Evolutionary conservation across 2,888 invertebrate species (phyloP), one percentile per base, ranked within the genome.

Genomic region (Thysanoteuthis rhombus): DNA sequence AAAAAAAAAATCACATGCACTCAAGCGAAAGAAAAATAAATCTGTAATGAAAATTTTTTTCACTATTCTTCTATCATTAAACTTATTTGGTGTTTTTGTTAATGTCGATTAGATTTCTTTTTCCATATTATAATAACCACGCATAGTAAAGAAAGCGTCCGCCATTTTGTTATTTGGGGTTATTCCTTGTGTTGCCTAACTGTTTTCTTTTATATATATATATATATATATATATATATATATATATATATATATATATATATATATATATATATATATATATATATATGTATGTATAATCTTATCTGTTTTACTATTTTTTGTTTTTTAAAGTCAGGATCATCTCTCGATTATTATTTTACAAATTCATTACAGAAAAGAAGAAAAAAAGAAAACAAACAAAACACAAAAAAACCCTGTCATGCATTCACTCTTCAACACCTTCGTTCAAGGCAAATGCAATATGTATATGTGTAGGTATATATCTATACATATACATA

Each of bases 401-500:
- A 28, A 32, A 58, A 58, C 32, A 58, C 58, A 58, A 58, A 58
- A 42, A 58, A 58, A 32, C 58, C 58, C 58, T 58, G 58, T 58
- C 58, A 58, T 28, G 58, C 58, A 58, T 58, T 58, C 28, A 58
- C 58, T 25, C 58, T 58, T 58, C 58, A 58, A 58, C 58, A 58
- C 32, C 25, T 28, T 58, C 58, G 58, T 58, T 58, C 58, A 58
- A 58, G 58, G 58, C 58, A 25, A 58, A 58, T 58, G 58, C 58
- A 58, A 58, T 25, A 38, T 90, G 39, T 90, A 38, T 90, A 42
- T 90, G 12, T 90, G 39, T 90, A 90, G 32, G 40, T 90, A 90
- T 90, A 22, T 39, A 90, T 90, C 39, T 90, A 39, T 90, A 90
- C 40, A 90, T 90, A 90, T 90, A 38, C 40, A 90, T 90, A 90